Evolutionary conservation across 2,797 vertebrate species (phyloP), one percentile per base, ranked within the genome.

Genomic region (Halcyon badia): DNA sequence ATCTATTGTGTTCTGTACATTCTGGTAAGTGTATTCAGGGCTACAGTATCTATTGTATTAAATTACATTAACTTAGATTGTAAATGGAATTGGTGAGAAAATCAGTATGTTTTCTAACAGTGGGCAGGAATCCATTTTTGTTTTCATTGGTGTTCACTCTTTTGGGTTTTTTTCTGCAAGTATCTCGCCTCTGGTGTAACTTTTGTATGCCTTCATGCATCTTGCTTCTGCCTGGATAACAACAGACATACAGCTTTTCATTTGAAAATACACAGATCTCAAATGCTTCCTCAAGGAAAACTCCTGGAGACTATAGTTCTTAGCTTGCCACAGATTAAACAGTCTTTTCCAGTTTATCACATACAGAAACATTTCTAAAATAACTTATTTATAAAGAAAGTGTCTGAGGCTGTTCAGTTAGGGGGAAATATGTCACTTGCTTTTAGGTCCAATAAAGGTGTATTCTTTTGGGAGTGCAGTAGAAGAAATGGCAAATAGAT

Each of bases 391-490:
- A 94, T 83, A 57, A 87, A 72, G 58, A 41, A 91, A 58, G 25
- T 51, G n/a, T 49, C 79, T 41, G 77, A 61, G 83, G 56, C 58
- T 95, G 54, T 28, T 94, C 75, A 70, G 78, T 76, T 92, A 51
- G 81, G 48, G 61, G 51, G 51, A 80, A 87, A 83, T 82, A 57
- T 90, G 90, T 89, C 89, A 92, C 64, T 90, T 88, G 54, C 72
- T 96, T 85, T 96, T 92, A 89, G 81, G 82, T 85, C 71, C 71
- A 91, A 41, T 95, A 90, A 94, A 87, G 70, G 64, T 56, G 33
- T 80, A 42, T 82, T 56, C 95, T 93, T 72, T 46, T 18, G 96
- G 94, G 94, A 95, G 24, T 70, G 78, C 75, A 64, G 6, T 0
- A 71, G 91, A 83, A 93, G 79, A 89, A 95, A 73, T 92, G 64